These are phyloP conservation scores for Cranoglanis bouderius DNA, from an alignment of 2,113 vertebrate species.

Conservation along the genomic window DNA sequence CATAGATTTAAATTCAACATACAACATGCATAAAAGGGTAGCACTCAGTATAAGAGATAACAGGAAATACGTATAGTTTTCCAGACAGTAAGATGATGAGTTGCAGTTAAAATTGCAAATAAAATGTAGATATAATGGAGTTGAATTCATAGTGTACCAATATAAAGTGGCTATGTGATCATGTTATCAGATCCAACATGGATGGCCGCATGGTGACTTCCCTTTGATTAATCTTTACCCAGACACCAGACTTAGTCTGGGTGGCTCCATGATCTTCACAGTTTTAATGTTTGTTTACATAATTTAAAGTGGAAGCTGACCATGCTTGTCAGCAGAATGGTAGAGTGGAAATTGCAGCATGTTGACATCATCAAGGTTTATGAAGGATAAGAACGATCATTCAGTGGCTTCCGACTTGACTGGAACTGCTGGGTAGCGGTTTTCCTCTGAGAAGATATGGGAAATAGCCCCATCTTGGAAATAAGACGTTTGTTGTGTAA, in stretches of 20 bases:
- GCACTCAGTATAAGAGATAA: neutral
- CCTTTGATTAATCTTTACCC: neutral
- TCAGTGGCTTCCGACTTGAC: constrained; percentile 29
- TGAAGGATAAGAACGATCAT: constrained; percentile 17
- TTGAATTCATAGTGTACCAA: neutral
- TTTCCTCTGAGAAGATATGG: constrained; percentile 44
- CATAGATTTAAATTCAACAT: neutral
- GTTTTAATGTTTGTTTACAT: neutral
- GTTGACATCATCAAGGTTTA: constrained; percentile 46
- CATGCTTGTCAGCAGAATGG: constrained; percentile 4
- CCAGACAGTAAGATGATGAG: neutral
- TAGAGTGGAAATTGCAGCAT: constrained; percentile 36
- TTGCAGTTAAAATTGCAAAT: neutral
- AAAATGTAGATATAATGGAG: neutral
- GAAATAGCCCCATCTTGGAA: constrained; percentile 49
- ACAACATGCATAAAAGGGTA: neutral
- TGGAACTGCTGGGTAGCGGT: constrained; percentile 26
- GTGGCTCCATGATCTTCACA: neutral
- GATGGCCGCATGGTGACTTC: neutral
- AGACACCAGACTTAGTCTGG: neutral
- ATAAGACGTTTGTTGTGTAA: constrained; percentile 47
- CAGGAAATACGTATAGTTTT: neutral
- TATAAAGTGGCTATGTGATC: neutral
- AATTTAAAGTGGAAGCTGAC: constrained; percentile 4
- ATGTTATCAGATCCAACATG: neutral